Evolutionary conservation across 2,888 invertebrate genomes (phyloP).

Genomic region (Cylloceria caligata): DNA sequence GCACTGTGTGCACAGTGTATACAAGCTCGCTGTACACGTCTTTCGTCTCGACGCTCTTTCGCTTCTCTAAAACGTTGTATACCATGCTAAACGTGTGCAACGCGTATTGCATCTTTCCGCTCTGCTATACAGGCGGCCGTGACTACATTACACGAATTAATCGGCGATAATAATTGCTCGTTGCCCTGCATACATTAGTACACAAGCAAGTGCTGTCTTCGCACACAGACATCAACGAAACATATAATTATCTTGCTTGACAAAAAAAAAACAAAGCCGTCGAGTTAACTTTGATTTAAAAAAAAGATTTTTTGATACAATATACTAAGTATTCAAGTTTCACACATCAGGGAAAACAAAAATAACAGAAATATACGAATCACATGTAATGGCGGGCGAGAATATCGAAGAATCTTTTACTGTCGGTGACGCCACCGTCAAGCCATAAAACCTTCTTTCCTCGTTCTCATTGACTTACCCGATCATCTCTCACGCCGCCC

Average conservation of each 20-base stretch:
- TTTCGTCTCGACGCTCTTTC: conserved; percentile 64
- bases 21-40: conserved; percentile 65
- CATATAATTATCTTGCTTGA: conserved; percentile 6
- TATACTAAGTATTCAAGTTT: conserved; percentile 50
- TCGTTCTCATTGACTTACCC: conserved; percentile 67
- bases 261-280: background rate
- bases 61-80: conserved; percentile 41
- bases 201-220: background rate
- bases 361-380: conserved; percentile 12
- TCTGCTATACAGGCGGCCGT: conserved; percentile 21
- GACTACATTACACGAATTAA: conserved; percentile 49
- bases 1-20: conserved; percentile 69
- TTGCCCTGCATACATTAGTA: conserved; percentile 12
- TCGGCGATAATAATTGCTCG: conserved; percentile 41
- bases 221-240: background rate
- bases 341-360: conserved; percentile 46
- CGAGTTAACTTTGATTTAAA: conserved; percentile 18
- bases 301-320: conserved; percentile 1
- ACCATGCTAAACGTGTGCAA: conserved; percentile 4
- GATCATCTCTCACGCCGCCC: conserved; percentile 25
- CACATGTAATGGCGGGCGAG: background rate
- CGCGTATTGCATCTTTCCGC: conserved; percentile 2
- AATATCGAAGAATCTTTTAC: conserved; percentile 1
- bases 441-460: conserved; percentile 78
- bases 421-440: conserved; percentile 70